Conservation (phyloP, 2,888 invertebrate species). For the Napeogenes inachia region DNA sequence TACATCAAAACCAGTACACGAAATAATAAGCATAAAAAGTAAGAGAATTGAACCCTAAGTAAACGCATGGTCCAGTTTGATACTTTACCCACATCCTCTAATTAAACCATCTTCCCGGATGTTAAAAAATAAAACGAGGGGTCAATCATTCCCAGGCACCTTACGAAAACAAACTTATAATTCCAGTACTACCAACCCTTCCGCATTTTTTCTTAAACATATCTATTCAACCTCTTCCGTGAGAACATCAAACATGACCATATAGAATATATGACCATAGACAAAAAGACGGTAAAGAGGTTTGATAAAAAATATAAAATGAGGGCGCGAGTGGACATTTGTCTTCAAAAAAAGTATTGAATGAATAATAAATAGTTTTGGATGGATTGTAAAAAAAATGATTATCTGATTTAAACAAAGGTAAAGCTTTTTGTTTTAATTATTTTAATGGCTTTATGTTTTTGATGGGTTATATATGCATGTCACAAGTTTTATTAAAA, state of each 20-base stretch:
- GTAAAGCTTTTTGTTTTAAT: slow-evolving; percentile 24
- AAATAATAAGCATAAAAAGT: slow-evolving; percentile 1
- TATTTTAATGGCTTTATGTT: slow-evolving; percentile 18
- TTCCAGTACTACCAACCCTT: slow-evolving; percentile 72
- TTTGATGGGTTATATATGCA: slow-evolving; percentile 8
- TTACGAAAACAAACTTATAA: slow-evolving; percentile 71
- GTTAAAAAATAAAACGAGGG: slow-evolving; percentile 61
- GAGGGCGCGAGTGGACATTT: slow-evolving; percentile 71
- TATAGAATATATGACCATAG: slow-evolving; percentile 51
- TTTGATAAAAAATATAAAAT: slow-evolving; percentile 55
- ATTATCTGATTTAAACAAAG: slow-evolving; percentile 56
- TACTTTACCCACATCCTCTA: slow-evolving; percentile 60
- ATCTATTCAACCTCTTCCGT: slow-evolving; percentile 68
- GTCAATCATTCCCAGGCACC: slow-evolving; percentile 75
- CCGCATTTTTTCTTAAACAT: slow-evolving; percentile 61
- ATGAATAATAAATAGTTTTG: slow-evolving; percentile 57
- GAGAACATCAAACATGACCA: slow-evolving; percentile 70
- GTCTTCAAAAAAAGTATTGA: slow-evolving; percentile 56
- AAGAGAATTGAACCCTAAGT: slow-evolving; percentile 29
- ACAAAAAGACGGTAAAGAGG: slow-evolving; percentile 41
- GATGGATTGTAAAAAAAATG: slow-evolving; percentile 37
- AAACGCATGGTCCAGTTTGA: slow-evolving; percentile 51
- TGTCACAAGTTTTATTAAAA: background rate
- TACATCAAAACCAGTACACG: background rate
- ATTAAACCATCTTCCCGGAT: slow-evolving; percentile 73